phyloP scores from a whole-genome alignment of 2,113 vertebrate genomes.

The Myrmecophaga tridactyla region DNA sequence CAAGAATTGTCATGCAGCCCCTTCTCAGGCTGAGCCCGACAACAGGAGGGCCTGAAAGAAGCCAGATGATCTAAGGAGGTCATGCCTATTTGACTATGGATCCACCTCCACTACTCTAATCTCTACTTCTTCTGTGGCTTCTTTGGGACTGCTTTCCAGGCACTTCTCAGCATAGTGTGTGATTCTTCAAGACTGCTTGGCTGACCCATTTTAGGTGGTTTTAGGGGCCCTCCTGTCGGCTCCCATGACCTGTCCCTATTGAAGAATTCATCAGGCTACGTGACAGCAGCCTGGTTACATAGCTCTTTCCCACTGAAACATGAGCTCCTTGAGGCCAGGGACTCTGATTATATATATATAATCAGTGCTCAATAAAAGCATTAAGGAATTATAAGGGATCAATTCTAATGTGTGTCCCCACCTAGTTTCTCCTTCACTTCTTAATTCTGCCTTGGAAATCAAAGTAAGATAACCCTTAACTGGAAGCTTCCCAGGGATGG shows the following conservation, averaged over 20 bases:
- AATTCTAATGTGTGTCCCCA: neutral
- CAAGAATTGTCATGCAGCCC: neutral
- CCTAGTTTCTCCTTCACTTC: neutral
- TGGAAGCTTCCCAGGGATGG: neutral
- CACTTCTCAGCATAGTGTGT: neutral
- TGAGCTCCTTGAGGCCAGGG: neutral
- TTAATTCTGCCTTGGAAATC: slow-evolving; percentile 12
- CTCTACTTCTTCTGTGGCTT: neutral
- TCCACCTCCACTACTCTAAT: neutral
- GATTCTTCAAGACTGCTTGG: neutral
- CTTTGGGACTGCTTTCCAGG: slow-evolving; percentile 4
- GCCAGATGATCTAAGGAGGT: neutral
- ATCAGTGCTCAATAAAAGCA: neutral
- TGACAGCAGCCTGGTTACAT: neutral
- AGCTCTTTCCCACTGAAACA: neutral
- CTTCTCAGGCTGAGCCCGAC: neutral
- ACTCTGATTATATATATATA: neutral
- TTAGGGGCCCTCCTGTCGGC: neutral
- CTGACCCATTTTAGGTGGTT: neutral
- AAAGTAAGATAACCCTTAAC: neutral
- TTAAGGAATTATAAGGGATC: neutral
- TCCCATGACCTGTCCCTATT: neutral
- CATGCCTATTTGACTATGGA: neutral
- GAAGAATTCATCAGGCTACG: neutral
- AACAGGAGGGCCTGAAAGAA: neutral